Percentiles rank a stretch among this genome's conserved stretches.
Evolutionary conservation across 1,140 invertebrate species (phyloP).

Genomic region (Tribolium madens): DNA sequence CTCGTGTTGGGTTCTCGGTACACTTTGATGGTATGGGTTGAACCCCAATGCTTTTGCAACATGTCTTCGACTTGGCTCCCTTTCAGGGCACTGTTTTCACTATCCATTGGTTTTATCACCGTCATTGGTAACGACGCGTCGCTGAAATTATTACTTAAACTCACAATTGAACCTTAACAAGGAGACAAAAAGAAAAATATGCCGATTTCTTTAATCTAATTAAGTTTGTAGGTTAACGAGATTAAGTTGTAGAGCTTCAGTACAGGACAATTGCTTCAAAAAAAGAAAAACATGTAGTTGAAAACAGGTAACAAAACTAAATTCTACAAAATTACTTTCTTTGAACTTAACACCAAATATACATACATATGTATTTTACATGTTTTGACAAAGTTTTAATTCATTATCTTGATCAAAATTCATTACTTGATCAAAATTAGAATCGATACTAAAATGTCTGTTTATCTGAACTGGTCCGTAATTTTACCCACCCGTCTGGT

Average conservation of each 20-base stretch:
- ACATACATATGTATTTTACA: no score
- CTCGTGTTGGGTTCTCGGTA: slow-evolving; percentile 77
- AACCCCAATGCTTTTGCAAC: slow-evolving; percentile 88
- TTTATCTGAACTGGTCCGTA: neutral
- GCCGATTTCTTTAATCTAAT: slow-evolving; percentile 37
- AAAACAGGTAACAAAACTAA: neutral
- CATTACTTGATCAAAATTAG: no score
- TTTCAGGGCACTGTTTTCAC: slow-evolving; percentile 47
- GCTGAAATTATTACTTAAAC: slow-evolving; percentile 51
- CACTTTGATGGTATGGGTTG: slow-evolving; percentile 81
- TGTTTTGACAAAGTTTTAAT: no score
- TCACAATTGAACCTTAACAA: slow-evolving; percentile 3
- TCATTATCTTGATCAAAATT: no score
- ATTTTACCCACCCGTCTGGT: slow-evolving; percentile 53
- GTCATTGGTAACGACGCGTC: slow-evolving; percentile 57
- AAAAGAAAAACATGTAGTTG: neutral
- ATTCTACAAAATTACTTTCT: no score
- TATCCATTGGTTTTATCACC: slow-evolving; percentile 56
- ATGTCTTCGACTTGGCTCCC: slow-evolving; percentile 48
- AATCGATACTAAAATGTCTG: no score
- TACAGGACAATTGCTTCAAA: neutral
- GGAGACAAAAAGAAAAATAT: slow-evolving; percentile 17
- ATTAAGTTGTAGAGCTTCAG: neutral
- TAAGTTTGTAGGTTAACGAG: slow-evolving; percentile 22
- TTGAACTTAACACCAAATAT: no score